These are phyloP conservation scores for Aporophyla nigra DNA, from an alignment of 2,888 invertebrate species.

Conservation along the genomic window DNA sequence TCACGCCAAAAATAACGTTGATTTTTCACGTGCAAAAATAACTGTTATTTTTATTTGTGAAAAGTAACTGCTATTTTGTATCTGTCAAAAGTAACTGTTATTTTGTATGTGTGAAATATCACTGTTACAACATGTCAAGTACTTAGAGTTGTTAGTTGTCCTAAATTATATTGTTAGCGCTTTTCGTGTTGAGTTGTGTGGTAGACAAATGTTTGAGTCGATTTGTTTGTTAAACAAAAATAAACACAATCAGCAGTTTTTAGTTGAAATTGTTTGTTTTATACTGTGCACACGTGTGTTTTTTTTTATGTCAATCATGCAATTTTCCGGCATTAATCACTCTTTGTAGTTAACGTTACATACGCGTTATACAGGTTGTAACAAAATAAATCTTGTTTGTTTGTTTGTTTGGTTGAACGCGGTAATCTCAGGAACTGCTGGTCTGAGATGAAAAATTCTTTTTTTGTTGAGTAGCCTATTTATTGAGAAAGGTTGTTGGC, in stretches of 20 bases:
- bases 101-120: conserved; percentile 32
- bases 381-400: neutral
- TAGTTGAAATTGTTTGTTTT: conserved; percentile 19
- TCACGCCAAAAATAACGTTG: conserved; percentile 53
- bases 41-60: conserved; percentile 4
- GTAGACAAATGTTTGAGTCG: conserved; percentile 14
- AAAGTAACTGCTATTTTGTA: conserved; percentile 17
- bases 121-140: conserved; percentile 25
- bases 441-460: too few species aligned
- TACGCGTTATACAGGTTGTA: neutral
- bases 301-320: conserved; percentile 5
- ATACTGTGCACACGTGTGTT: conserved; percentile 1
- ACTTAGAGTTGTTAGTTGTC: conserved; percentile 38
- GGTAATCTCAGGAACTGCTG: too few species aligned
- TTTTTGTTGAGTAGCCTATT: too few species aligned
- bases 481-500: too few species aligned
- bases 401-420: too few species aligned
- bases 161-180: conserved; percentile 37
- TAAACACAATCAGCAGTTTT: conserved; percentile 26
- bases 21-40: conserved; percentile 31
- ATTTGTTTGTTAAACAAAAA: conserved; percentile 34
- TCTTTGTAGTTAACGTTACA: neutral
- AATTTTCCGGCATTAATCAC: conserved; percentile 5
- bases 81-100: conserved; percentile 10
- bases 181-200: conserved; percentile 26